Base-by-base conservation (phyloP, 2,113 vertebrate genomes). In the Labrus mixtus region DNA sequence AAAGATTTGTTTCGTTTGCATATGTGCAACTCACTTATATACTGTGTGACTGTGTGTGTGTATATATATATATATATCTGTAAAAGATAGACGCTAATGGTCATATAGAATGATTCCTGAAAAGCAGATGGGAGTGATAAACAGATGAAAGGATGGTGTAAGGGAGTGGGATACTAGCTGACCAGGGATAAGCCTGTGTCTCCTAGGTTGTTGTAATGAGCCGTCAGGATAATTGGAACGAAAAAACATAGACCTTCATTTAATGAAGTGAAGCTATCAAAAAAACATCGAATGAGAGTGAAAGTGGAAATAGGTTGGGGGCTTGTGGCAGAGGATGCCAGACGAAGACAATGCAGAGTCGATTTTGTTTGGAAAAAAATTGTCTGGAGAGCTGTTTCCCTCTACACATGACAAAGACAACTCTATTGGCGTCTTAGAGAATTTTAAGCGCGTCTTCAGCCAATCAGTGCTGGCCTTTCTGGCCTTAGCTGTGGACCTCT, bases 151-250 rank as follows among this genome's bases (percentile, higher is more conserved):
- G 59, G 55, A 85, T 46, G 54, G 68, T 25, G n/a, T 59, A 68
- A 17, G 13, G 58, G 68, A 46, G 48, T 48, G 10, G 56, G 76
- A 81, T 80, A 72, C 41, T 54, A 69, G 72, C 76, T 87, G 89
- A 88, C 83, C 68, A 48, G 77, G 81, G 89, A 88, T 88, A 89
- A 79, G 77, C 76, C 68, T 59, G 76, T 74, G 71, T 86, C 82
- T 88, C 36, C 82, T 68, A 33, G 61, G 45, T 78, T 81, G 65
- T 85, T 79, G 85, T 93, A 93, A 93, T 91, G 87, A 93, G 89
- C 87, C 72, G 80, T 81, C 82, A 83, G 84, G 51, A 87, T 94
- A 93, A 94, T 94, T 93, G 86, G 92, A 85, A 86, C 87, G 78
- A 87, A 86, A 33, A 79, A 85, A 84, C 36, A 82, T 15, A 78